phyloP scores from a whole-genome alignment of 30 jellyfish, hydroid and myxozoan genomes.

The Chrysaora quinquecirrha region DNA sequence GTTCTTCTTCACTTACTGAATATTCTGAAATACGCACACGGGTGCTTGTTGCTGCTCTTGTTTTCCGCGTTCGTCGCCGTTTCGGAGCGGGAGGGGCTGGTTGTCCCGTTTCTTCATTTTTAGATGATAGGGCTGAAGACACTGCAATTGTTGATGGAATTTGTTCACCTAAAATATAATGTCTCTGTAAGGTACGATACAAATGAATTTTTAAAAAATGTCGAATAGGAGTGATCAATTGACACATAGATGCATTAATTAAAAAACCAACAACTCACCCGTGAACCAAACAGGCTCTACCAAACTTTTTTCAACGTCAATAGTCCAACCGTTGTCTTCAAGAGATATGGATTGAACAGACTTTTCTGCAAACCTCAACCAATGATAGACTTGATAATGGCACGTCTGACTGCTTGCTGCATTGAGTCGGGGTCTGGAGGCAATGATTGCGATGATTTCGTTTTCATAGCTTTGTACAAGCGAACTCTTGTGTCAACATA shows the following conservation, averaged over 20 bases:
- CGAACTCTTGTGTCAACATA: constrained; percentile 33
- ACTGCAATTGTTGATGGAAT: constrained; percentile 5
- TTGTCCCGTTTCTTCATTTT: constrained; percentile 14
- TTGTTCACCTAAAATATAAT: constrained; percentile 12
- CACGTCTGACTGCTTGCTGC: constrained; percentile 31
- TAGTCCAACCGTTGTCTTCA: constrained; percentile 48
- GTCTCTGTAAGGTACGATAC: background rate
- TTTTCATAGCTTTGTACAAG: constrained; percentile 10
- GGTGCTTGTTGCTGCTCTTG: constrained; percentile 32
- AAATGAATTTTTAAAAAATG: background rate
- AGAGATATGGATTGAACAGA: constrained; percentile 32
- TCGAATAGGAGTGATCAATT: constrained; percentile 3
- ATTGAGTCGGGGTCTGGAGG: constrained; percentile 32
- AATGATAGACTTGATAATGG: constrained; percentile 21
- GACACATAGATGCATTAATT: background rate
- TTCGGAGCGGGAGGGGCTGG: constrained; percentile 21
- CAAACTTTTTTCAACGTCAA: constrained; percentile 31
- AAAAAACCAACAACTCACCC: constrained; percentile 22
- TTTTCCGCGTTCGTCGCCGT: constrained; percentile 11
- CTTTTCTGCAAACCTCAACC: constrained; percentile 48
- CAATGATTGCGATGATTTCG: constrained; percentile 30
- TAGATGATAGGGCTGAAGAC: constrained; percentile 22
- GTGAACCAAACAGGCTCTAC: constrained; percentile 43
- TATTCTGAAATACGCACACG: background rate
- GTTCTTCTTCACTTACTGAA: constrained; percentile 30